Conservation (phyloP, 2,113 vertebrate genomes). For the Coryphaenoides rupestris region DNA sequence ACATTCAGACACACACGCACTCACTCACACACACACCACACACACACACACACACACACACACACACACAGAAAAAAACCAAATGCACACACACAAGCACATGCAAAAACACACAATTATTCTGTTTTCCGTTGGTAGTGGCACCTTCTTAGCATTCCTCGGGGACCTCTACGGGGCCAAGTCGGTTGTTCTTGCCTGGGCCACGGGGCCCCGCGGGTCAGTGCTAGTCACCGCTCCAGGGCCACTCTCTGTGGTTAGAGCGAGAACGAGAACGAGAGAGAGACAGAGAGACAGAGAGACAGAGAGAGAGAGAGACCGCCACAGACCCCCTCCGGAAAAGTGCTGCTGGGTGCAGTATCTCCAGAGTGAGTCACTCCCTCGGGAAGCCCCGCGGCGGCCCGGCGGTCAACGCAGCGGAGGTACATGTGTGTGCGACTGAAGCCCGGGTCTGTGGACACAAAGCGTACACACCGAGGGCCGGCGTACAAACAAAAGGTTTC, state of each 20-base stretch:
- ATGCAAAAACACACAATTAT: conserved; percentile 15
- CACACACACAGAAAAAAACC: background rate
- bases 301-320: background rate
- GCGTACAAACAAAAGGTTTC: too few species aligned
- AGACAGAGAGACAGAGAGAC: background rate
- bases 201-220: conserved; percentile 40
- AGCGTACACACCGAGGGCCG: too few species aligned
- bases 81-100: background rate
- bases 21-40: background rate
- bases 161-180: conserved; percentile 22
- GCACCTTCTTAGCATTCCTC: conserved; percentile 11
- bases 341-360: background rate
- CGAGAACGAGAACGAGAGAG: background rate
- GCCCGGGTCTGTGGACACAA: too few species aligned
- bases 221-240: conserved; percentile 36
- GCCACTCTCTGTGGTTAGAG: background rate
- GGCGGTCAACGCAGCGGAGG: too few species aligned
- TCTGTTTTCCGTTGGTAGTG: conserved; percentile 11
- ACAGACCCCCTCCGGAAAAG: background rate
- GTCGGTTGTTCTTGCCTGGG: conserved; percentile 39
- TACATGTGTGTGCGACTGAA: too few species aligned
- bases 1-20: background rate
- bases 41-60: background rate
- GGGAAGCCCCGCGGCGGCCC: too few species aligned
- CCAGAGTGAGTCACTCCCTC: too few species aligned